A percentile compares a stretch with the other conserved stretches of the same genome.
Conservation (phyloP, 2,113 vertebrate species). For the Galemys pyrenaicus region DNA sequence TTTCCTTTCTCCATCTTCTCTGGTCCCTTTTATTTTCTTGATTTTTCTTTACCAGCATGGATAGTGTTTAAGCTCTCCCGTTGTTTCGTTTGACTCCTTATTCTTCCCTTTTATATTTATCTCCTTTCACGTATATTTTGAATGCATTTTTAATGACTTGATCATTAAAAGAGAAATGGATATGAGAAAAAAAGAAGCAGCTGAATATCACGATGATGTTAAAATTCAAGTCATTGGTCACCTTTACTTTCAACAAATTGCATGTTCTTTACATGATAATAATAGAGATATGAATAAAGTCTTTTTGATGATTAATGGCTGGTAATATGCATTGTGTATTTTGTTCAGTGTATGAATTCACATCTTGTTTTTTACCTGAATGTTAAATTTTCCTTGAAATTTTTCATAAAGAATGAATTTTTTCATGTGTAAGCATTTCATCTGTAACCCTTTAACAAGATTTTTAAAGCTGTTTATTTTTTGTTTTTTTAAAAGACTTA, state of each 20-base stretch:
- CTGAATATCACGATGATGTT: not conserved
- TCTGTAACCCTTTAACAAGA: not conserved
- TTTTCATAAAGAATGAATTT: not conserved
- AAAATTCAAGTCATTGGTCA: not conserved
- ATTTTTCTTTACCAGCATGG: not conserved
- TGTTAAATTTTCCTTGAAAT: no score
- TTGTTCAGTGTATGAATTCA: constrained; percentile 17
- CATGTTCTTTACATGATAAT: not conserved
- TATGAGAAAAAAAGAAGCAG: not conserved
- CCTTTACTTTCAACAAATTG: not conserved
- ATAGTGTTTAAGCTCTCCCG: not conserved
- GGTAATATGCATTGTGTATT: not conserved
- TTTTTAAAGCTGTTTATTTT: constrained; percentile 10
- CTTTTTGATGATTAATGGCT: not conserved
- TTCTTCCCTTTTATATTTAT: not conserved
- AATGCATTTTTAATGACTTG: constrained; percentile 32
- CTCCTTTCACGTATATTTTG: constrained; percentile 29
- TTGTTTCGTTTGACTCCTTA: not conserved
- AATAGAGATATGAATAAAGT: not conserved
- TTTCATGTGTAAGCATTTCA: not conserved
- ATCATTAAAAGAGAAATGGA: not conserved
- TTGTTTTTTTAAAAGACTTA: no score
- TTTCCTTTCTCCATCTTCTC: constrained; percentile 12
- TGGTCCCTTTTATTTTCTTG: not conserved
- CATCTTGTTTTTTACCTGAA: not conserved